Evolutionary conservation across 2,888 invertebrate species (phyloP).

Genomic region (Xanthia togata): DNA sequence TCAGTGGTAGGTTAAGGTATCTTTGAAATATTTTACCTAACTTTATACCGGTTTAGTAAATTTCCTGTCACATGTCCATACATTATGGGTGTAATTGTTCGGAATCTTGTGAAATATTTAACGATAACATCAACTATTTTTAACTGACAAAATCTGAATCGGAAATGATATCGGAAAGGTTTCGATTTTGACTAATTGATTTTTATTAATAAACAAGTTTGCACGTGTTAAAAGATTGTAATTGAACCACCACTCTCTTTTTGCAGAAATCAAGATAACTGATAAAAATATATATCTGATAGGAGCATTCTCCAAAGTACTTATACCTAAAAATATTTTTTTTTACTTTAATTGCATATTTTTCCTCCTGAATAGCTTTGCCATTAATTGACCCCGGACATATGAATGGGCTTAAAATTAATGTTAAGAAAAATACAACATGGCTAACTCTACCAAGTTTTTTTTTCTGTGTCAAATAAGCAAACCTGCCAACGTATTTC

Average conservation of each 20-base stretch:
- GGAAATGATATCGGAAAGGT: not conserved
- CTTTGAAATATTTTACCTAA: not conserved
- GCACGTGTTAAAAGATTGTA: not conserved
- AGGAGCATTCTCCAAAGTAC: not conserved
- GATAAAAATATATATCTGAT: not conserved
- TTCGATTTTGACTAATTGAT: constrained; percentile 13
- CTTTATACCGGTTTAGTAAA: not conserved
- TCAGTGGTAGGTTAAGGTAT: not conserved
- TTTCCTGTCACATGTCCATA: not conserved
- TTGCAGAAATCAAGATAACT: constrained; percentile 4
- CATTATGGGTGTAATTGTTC: not conserved
- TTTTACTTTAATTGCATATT: not conserved
- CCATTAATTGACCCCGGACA: not conserved
- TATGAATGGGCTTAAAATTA: not conserved
- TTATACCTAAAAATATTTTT: too few species aligned
- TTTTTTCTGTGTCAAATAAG: not conserved
- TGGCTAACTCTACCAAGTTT: too few species aligned
- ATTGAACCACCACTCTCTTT: not conserved
- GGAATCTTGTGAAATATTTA: not conserved
- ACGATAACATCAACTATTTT: constrained; percentile 28
- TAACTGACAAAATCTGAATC: constrained; percentile 9
- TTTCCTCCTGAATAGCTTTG: not conserved
- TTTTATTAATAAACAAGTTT: constrained; percentile 10
- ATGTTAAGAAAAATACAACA: not conserved
- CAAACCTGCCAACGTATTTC: not conserved